These are phyloP conservation scores for Drosophila sulfurigaster DNA, from an alignment of 1,140 invertebrate genomes.

Conservation along the genomic window DNA sequence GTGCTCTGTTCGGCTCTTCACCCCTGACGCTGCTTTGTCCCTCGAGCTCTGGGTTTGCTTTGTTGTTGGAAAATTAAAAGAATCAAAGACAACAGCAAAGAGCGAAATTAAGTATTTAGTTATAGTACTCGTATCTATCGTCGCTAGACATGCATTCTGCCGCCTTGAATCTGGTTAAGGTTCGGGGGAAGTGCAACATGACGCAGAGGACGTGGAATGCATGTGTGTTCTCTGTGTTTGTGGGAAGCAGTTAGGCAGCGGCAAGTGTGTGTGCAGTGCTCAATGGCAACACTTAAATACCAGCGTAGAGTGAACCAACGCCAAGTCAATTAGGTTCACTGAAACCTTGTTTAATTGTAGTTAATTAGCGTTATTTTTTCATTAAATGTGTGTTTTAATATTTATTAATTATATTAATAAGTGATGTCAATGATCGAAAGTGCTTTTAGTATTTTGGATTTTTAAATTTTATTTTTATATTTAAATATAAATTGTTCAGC, in stretches of 20 bases:
- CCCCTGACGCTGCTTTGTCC: neutral
- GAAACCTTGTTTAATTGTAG: neutral
- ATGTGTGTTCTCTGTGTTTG: neutral
- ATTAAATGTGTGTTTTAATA: neutral
- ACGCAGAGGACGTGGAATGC: slow-evolving; percentile 1
- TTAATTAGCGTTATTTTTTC: neutral
- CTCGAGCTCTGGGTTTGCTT: neutral
- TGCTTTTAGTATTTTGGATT: too few species aligned
- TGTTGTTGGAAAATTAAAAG: slow-evolving; percentile 78
- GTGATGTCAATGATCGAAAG: too few species aligned
- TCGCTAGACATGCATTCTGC: slow-evolving; percentile 66
- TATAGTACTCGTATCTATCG: slow-evolving; percentile 69
- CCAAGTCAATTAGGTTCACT: neutral
- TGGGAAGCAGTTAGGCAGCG: neutral
- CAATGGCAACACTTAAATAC: slow-evolving; percentile 38
- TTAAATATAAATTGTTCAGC: too few species aligned
- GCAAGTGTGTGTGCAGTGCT: slow-evolving; percentile 8
- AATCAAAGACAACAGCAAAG: slow-evolving; percentile 79
- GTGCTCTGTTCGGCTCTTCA: slow-evolving; percentile 7
- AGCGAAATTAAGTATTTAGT: slow-evolving; percentile 82
- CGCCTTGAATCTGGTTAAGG: slow-evolving; percentile 53
- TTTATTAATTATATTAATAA: too few species aligned
- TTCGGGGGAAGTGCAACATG: neutral
- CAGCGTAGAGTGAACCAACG: slow-evolving; percentile 46
- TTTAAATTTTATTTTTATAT: too few species aligned